A percentile compares a stretch with the other conserved stretches of the same genome.
Conservation (phyloP, 2,888 invertebrate species). For the Agriopis leucophaearia region DNA sequence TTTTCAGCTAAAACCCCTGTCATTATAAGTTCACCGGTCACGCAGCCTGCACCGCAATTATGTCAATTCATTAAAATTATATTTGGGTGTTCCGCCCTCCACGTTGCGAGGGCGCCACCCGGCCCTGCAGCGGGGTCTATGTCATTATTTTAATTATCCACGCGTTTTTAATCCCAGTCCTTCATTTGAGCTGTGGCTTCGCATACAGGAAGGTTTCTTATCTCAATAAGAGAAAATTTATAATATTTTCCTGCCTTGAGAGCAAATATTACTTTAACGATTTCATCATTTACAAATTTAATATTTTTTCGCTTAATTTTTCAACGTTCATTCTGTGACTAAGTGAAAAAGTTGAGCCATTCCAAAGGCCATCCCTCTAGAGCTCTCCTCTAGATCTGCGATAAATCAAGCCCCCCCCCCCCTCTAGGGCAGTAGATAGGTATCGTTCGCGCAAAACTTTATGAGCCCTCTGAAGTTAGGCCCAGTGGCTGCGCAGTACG, state of each 20-base stretch:
- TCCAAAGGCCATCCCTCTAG: slow-evolving; percentile 1
- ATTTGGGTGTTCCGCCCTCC: slow-evolving; percentile 23
- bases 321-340: slow-evolving; percentile 4
- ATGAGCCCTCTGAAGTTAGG: no score
- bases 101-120: slow-evolving; percentile 17
- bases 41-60: slow-evolving; percentile 34
- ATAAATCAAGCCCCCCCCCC: slow-evolving; percentile 25
- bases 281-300: not conserved
- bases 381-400: not conserved
- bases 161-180: slow-evolving; percentile 15
- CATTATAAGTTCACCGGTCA: slow-evolving; percentile 2
- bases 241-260: not conserved
- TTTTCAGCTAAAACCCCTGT: slow-evolving; percentile 3
- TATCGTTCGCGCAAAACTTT: no score
- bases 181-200: slow-evolving; percentile 4
- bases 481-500: no score
- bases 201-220: slow-evolving; percentile 1
- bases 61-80: slow-evolving; percentile 42
- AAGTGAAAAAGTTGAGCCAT: slow-evolving; percentile 21
- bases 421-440: slow-evolving; percentile 8
- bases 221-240: not conserved
- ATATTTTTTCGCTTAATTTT: slow-evolving; percentile 21
- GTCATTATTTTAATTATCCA: slow-evolving; percentile 31
- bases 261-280: not conserved
- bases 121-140: slow-evolving; percentile 8